Evolutionary conservation across 2,113 vertebrate genomes (phyloP).

Genomic region (Mellivora capensis): DNA sequence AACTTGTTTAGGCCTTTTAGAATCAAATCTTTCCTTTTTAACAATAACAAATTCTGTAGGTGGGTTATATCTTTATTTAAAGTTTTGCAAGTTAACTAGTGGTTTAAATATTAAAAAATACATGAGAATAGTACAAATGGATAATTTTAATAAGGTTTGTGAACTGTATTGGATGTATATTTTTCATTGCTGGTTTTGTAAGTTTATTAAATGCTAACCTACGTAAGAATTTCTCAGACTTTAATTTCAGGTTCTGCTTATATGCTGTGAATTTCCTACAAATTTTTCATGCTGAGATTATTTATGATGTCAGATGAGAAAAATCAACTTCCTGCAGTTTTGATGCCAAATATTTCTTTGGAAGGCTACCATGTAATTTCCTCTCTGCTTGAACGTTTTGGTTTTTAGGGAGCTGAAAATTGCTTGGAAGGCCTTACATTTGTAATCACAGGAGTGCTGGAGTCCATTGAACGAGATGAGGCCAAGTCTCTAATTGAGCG

Average conservation of each 20-base stretch:
- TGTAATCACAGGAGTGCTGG: constrained; percentile 95
- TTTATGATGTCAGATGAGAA: constrained; percentile 53
- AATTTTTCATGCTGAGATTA: constrained; percentile 42
- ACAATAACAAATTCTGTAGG: neutral
- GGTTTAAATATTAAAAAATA: neutral
- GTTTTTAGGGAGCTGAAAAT: constrained; percentile 94
- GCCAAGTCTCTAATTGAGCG: constrained; percentile 95
- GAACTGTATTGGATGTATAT: neutral
- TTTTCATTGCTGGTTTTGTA: constrained; percentile 1
- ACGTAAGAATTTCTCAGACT: neutral
- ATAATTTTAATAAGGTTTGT: constrained; percentile 14
- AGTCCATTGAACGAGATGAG: constrained; percentile 96
- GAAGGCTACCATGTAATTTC: constrained; percentile 61
- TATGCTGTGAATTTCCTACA: constrained; percentile 25
- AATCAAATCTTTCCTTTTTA: neutral
- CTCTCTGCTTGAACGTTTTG: constrained; percentile 65
- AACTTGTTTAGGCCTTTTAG: neutral
- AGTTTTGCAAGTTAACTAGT: neutral
- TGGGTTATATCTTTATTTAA: neutral
- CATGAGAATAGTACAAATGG: neutral
- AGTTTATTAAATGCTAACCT: constrained; percentile 24
- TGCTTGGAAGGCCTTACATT: constrained; percentile 96
- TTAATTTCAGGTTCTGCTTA: constrained; percentile 24
- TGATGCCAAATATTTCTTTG: constrained; percentile 57
- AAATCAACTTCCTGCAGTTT: constrained; percentile 47